Evolutionary conservation across 2,113 vertebrate species (phyloP), one percentile per base, ranked within the genome.

Genomic region (Eonycteris spelaea): DNA sequence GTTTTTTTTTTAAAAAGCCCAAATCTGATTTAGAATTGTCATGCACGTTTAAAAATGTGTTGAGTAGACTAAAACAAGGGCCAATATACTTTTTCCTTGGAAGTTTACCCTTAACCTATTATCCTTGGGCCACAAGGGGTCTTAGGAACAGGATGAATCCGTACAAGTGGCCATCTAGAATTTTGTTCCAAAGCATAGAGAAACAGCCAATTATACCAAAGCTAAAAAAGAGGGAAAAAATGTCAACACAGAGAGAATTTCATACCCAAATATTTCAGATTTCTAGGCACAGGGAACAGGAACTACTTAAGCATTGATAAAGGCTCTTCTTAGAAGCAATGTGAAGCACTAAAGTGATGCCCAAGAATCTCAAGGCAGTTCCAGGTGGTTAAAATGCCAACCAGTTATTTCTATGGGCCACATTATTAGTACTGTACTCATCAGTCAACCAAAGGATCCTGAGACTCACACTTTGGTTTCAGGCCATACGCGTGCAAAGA

Each of bases 161-260:
- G 1, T 21, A 38, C 6, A 59, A 7, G 35, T 7, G 5, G 65
- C 79, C 67, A 26, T 35, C 35, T 30, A 51, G 59, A 88, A 88
- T 71, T 93, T 92, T 85, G 53, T 68, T 95, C 68, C 71, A 85
- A 83, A 86, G 35, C 35, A 70, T 16, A 38, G 90, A 84, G 14
- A n/a, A 78, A 88, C 35, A 24, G 51, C 15, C 45, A 86, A n/a
- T 67, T 48, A 82, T 7, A 75, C 2, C 11, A 96, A 70, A 87
- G 19, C 65, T 61, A 63, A 93, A 43, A 26, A 38, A 55, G 87
- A 51, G 2, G 3, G 2, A 7, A 51, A 48, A 59, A 80, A 53
- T n/a, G n/a, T 35, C 83, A 38, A 78, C 75, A 82, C 7, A 73
- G 35, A 53, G 13, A 79, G 38, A 7, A 51, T 38, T 67, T 82